Conservation (phyloP, 2,113 vertebrate species). For the Nettapus auritus region DNA sequence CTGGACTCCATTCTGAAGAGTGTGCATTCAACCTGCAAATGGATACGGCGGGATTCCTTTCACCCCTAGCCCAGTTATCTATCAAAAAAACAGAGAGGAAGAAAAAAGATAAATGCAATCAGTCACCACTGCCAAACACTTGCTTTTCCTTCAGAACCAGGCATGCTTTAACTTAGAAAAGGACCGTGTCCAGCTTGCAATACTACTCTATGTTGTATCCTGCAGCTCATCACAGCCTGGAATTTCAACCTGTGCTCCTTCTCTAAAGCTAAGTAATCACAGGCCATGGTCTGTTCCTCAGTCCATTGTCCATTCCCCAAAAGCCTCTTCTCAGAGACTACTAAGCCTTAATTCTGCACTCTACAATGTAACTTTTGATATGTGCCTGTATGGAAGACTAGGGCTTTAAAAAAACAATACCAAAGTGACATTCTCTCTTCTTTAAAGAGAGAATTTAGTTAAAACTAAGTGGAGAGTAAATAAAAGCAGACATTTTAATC, state of each 20-base stretch:
- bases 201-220: not conserved
- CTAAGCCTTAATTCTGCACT: not conserved
- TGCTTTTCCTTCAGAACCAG: not conserved
- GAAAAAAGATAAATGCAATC: not conserved
- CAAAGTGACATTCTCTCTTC: not conserved
- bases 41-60: constrained; percentile 83
- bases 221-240: not conserved
- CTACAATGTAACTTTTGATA: not conserved
- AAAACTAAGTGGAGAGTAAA: constrained; percentile 8
- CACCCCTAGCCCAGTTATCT: constrained; percentile 88
- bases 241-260: not conserved
- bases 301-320: not conserved
- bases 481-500: not conserved
- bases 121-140: not conserved
- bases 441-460: not conserved
- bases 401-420: not conserved
- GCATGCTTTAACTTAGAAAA: not conserved
- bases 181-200: not conserved
- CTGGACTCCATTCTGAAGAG: not conserved
- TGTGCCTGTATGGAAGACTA: not conserved
- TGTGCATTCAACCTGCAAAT: constrained; percentile 77
- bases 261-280: not conserved
- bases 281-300: not conserved
- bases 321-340: not conserved
- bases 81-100: constrained; percentile 26